Conservation (phyloP, 2,113 vertebrate genomes). For the Plecotus auritus region DNA sequence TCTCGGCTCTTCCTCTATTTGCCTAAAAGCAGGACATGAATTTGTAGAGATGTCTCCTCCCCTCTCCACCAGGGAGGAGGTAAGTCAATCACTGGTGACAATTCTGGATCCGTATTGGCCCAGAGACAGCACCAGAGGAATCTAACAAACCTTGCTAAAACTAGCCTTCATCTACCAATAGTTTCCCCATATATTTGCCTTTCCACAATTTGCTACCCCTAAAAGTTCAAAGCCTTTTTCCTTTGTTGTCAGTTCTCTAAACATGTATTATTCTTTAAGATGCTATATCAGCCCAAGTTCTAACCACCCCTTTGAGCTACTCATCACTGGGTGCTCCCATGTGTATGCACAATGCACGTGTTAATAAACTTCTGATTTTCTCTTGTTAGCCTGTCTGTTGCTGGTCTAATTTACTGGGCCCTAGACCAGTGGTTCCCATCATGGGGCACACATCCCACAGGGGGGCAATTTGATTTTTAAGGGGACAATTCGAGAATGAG, state of each 20-base stretch:
- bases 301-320: neutral
- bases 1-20: neutral
- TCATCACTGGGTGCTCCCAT: neutral
- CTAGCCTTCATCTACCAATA: neutral
- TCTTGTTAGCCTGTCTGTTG: neutral
- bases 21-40: neutral
- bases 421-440: neutral
- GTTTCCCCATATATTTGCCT: neutral
- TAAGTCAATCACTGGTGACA: neutral
- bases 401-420: neutral
- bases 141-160: neutral
- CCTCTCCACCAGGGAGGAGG: neutral
- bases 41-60: neutral
- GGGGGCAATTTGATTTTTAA: too few relatives aligned
- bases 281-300: neutral
- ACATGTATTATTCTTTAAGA: neutral
- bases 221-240: neutral
- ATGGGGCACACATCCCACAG: too few relatives aligned
- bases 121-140: neutral
- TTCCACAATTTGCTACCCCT: neutral
- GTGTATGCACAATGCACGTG: fast-evolving
- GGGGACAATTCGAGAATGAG: too few relatives aligned
- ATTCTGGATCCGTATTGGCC: neutral
- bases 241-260: neutral
- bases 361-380: neutral